Evolutionary conservation across 1,140 invertebrate genomes (phyloP), one percentile per base, ranked within the genome.

Genomic region (Meteorus sp.): DNA sequence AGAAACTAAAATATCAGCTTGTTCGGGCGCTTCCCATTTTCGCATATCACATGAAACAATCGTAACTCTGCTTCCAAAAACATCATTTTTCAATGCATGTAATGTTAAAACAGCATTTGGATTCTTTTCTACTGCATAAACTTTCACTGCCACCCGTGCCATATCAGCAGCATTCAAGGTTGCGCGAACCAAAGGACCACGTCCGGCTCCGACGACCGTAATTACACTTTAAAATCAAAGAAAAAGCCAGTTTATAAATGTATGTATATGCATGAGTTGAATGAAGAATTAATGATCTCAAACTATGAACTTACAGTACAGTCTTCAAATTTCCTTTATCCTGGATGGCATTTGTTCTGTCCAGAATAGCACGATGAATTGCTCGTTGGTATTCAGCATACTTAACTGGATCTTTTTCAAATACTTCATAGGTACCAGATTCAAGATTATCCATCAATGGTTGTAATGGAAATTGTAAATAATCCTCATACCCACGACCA

Each of bases 101-200:
- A 97, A 87, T 69, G 96, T 97, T 22, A 96, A 87, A 52, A 98
- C 85, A 37, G 98, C 97, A 84, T 95, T 97, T 0, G 93, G 90
- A 85, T 99, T 99, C 77, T 99, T 99, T 76, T 99, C 98, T 0
- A 99, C 90, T 15, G 95, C 95, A 79, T 95, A 96, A n/a, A 96
- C 79, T 76, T 85, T 85, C 0, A 85, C 74, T 70, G 84, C 82
- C 39, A 82, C 77, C 27, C 85, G 80, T 3, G 87, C 85, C 55
- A 85, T 83, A 52, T 83, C 77, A 1, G 92, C 88, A 6, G 96
- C 95, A 77, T 89, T 88, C 2, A 98, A 76, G 27, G 89, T 84
- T 20, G 92, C 89, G 60, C 89, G 84, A 2, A 99, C 93, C 44
- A 99, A 79, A 2, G 97, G 97, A 5, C 98, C 98, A 72, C 98